Conservation (phyloP, 2,888 invertebrate genomes). For the Volucella inflata region DNA sequence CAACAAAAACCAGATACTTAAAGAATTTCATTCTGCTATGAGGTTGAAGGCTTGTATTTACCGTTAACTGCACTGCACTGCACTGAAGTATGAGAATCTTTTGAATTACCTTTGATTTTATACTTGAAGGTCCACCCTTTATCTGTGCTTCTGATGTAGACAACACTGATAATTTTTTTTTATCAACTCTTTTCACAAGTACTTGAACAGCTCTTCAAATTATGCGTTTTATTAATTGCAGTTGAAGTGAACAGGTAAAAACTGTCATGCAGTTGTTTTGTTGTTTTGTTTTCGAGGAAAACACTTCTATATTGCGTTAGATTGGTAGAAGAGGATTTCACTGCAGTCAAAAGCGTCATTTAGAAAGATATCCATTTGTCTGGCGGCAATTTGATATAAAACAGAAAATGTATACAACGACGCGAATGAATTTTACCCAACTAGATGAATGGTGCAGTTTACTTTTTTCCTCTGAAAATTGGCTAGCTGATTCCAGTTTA, state of each 20-base stretch:
- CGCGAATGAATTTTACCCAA: conserved; percentile 2
- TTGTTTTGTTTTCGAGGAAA: too few relatives aligned
- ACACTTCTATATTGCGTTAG: background rate
- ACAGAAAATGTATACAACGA: background rate
- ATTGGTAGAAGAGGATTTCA: too few relatives aligned
- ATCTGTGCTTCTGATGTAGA: background rate
- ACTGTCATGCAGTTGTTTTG: background rate
- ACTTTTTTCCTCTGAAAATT: too few relatives aligned
- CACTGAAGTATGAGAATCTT: background rate
- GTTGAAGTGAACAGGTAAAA: background rate
- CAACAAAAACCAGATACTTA: conserved; percentile 28
- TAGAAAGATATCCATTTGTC: too few relatives aligned
- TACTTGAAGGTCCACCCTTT: background rate
- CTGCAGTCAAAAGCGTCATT: too few relatives aligned
- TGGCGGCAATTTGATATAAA: background rate
- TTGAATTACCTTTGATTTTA: conserved; percentile 14
- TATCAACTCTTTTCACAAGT: background rate
- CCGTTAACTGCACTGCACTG: background rate
- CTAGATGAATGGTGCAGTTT: conserved; percentile 15
- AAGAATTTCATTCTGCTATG: conserved; percentile 46
- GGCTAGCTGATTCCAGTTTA: too few relatives aligned
- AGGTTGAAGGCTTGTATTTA: background rate
- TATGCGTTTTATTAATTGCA: background rate
- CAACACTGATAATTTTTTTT: background rate
- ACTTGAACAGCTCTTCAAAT: conserved; percentile 6